Evolutionary conservation across 2,113 vertebrate genomes (phyloP), one percentile per base, ranked within the genome.

Genomic region (Dasyornis broadbenti): DNA sequence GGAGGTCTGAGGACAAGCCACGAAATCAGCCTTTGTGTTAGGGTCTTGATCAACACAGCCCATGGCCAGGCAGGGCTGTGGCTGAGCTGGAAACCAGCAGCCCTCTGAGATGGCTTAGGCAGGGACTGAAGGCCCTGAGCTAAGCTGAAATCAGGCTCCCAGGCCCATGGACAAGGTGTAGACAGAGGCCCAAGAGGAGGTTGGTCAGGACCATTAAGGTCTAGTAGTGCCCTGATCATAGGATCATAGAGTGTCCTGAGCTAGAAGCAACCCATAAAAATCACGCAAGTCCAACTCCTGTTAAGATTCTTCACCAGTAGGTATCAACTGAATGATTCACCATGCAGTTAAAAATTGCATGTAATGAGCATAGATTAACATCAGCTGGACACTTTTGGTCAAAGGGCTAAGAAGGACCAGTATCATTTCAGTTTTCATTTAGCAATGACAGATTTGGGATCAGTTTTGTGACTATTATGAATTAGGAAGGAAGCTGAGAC

Each of bases 151-250:
- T 56, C 49, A 69, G 28, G 65, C 22, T 66, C 47, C 57, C 5
- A 3, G 30, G 13, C 13, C 39, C 26, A 72, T 0, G 1, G 1
- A 5, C 10, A 85, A 60, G 15, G 10, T 16, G 12, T 9, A 60
- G 26, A 49, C 35, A 68, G 37, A 47, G 27, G 53, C 18, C 33
- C 26, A 31, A 21, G 0, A 2, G 28, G 18, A 85, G 22, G 21
- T 13, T 82, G n/a, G 9, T 70, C 65, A 73, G 56, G 13, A 81
- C 28, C n/a, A 50, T 18, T 26, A 50, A 70, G 11, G 49, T 59
- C 35, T 66, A 49, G 39, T 35, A 68, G 33, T 17, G 10, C 17
- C 44, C 70, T 61, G 27, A 45, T 37, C 42, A 50, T 8, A 59
- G 21, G 57, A 44, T 47, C 69, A 64, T 8, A 73, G n/a, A 87